Evolutionary conservation across 2,113 vertebrate genomes (phyloP), one percentile per base, ranked within the genome.

Genomic region (Verasper variegatus): DNA sequence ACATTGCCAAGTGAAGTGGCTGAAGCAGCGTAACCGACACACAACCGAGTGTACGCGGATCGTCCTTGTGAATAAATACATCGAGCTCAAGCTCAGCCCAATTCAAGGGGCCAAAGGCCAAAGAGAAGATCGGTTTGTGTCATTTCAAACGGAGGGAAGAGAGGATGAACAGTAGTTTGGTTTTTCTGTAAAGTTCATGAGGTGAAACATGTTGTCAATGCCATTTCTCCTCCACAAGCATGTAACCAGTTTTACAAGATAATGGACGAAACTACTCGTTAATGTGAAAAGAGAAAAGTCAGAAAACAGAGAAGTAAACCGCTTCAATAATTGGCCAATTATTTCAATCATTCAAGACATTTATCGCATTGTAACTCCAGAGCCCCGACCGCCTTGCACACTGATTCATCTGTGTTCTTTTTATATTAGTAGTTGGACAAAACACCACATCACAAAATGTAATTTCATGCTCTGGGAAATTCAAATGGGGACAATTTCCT

Each of bases 1-100:
- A 5, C 69, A 0, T 80, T 88, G 88, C 92, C 91, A 92, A 91
- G 78, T 66, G 74, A 42, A 42, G 40, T 42, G 40, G 74, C 71
- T 86, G 79, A 82, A 83, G 54, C 78, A 55, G 72, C 62, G 68
- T 51, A 82, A 58, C 59, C 58, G 65, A 80, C 82, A 84, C 60
- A 58, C 68, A 9, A 49, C 31, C 20, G 42, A 80, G 45, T 78
- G 78, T 67, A 55, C 52, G 47, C 58, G 75, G 24, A 52, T 58
- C 10, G 20, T 76, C 68, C 69, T 21, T 13, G 61, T 51, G 69
- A 77, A 68, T 24, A 13, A 35, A 64, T 65, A 45, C 68, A 76
- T 81, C 72, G 61, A 68, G 60, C 11, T n/a, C 52, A n/a, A 21
- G 23, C 45, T 59, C 56, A 10, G 54, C 62, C 35, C 26, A 11